These are phyloP conservation scores for Falco biarmicus DNA, from an alignment of 2,797 vertebrate species.

Conservation along the genomic window DNA sequence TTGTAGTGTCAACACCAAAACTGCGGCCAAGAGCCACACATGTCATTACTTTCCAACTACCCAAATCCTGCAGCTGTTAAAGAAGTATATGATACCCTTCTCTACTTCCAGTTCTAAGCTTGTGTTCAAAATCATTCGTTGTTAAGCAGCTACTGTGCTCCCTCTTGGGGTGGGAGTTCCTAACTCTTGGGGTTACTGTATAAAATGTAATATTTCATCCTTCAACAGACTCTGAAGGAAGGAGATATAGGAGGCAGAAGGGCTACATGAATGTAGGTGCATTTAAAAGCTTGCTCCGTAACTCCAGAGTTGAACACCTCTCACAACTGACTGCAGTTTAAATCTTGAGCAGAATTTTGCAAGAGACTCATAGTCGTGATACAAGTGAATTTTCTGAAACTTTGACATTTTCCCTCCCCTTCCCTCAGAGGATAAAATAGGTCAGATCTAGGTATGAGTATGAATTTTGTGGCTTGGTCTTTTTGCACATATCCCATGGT, in stretches of 20 bases:
- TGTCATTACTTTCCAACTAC: not conserved
- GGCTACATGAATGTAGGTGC: not conserved
- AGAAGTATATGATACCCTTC: not conserved
- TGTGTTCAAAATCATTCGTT: not conserved
- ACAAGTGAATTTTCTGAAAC: not conserved
- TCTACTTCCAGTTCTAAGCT: not conserved
- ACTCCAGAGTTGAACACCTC: not conserved
- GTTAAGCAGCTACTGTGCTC: not conserved
- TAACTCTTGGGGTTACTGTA: not conserved
- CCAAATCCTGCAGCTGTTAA: not conserved
- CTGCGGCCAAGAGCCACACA: not conserved
- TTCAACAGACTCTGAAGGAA: not conserved
- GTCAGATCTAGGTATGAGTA: not conserved
- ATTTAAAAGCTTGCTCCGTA: not conserved
- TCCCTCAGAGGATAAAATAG: not conserved
- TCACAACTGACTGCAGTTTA: not conserved
- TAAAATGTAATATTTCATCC: not conserved
- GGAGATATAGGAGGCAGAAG: not conserved
- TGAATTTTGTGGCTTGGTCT: not conserved
- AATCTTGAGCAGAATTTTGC: not conserved
- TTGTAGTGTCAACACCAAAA: not conserved
- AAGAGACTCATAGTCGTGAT: not conserved
- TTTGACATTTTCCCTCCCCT: not conserved
- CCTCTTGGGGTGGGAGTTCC: not conserved
- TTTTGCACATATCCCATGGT: not conserved